A percentile compares a stretch with the other conserved stretches of the same genome.
Conservation (phyloP, 2,888 invertebrate genomes). For the Archips xylosteana region DNA sequence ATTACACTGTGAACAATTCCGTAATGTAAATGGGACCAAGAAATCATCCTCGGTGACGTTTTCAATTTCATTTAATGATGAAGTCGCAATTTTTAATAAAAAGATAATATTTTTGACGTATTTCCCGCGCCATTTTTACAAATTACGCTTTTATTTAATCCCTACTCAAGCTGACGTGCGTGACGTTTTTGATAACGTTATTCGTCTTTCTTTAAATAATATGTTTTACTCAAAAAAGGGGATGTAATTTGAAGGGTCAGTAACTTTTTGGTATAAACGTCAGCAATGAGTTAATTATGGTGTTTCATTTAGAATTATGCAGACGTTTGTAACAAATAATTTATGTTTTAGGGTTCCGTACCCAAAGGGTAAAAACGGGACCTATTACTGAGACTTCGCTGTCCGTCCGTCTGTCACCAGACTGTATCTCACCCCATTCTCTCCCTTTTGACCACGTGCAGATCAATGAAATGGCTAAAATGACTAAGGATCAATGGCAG, state of each 20-base stretch:
- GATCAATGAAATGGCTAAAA: too few species aligned
- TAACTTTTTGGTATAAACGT: background rate
- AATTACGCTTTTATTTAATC: conserved; percentile 14
- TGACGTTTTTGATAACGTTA: conserved; percentile 16
- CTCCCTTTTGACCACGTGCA: too few species aligned
- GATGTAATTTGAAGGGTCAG: background rate
- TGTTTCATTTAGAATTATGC: too few species aligned
- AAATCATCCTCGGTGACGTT: conserved; percentile 18
- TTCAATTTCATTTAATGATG: conserved; percentile 21
- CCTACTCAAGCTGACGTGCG: conserved; percentile 20
- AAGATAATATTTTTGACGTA: conserved; percentile 35
- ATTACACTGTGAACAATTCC: conserved; percentile 23
- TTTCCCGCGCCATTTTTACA: conserved; percentile 9
- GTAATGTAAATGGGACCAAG: conserved; percentile 30
- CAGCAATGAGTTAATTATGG: background rate
- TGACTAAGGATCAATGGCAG: too few species aligned
- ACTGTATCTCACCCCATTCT: too few species aligned
- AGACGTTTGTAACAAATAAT: too few species aligned
- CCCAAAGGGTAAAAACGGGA: too few species aligned
- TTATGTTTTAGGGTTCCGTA: too few species aligned
- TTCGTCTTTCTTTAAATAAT: background rate
- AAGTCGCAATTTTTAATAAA: conserved; percentile 27
- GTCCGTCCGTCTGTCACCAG: too few species aligned
- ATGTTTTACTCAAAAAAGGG: background rate
- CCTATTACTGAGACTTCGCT: too few species aligned